These are phyloP conservation scores for Orchestes rusci DNA, from an alignment of 2,888 invertebrate genomes.

Conservation along the genomic window DNA sequence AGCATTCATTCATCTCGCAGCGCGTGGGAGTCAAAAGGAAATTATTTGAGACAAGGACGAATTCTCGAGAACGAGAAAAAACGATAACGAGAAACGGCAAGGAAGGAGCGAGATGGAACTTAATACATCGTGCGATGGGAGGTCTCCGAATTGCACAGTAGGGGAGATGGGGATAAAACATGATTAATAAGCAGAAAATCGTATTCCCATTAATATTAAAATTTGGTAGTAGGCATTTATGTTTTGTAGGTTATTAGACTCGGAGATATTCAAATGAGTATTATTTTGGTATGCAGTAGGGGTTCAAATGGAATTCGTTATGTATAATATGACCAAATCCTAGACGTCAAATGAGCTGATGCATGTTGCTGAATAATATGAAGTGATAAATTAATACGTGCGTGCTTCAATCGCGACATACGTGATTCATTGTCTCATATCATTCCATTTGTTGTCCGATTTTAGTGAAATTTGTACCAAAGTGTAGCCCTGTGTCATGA, in stretches of 20 bases:
- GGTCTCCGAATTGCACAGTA: constrained; percentile 23
- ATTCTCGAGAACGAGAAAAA: constrained; percentile 16
- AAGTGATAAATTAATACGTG: too few relatives aligned
- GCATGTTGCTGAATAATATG: too few relatives aligned
- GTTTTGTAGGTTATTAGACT: constrained; percentile 22
- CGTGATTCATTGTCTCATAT: too few relatives aligned
- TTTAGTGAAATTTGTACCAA: too few relatives aligned
- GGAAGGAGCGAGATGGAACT: constrained; percentile 12
- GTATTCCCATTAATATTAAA: constrained; percentile 24
- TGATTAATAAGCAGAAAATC: constrained; percentile 26
- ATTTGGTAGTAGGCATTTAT: constrained; percentile 14
- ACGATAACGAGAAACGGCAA: constrained; percentile 16
- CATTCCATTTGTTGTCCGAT: too few relatives aligned
- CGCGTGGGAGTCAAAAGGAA: constrained; percentile 20
- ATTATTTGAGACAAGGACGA: constrained; percentile 23
- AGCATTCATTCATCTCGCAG: constrained; percentile 20
- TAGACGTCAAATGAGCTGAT: too few relatives aligned
- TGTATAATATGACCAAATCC: background rate
- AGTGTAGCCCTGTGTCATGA: too few relatives aligned
- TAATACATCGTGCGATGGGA: constrained; percentile 22
- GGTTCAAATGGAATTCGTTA: background rate
- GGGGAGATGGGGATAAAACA: constrained; percentile 23
- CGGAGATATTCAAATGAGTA: constrained; percentile 17
- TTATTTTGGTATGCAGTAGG: constrained; percentile 13
- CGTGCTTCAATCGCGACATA: too few relatives aligned